Percentiles rank a stretch among this genome's conserved stretches.
phyloP scores from a whole-genome alignment of 2,113 vertebrate species.

The Pristiophorus japonicus region DNA sequence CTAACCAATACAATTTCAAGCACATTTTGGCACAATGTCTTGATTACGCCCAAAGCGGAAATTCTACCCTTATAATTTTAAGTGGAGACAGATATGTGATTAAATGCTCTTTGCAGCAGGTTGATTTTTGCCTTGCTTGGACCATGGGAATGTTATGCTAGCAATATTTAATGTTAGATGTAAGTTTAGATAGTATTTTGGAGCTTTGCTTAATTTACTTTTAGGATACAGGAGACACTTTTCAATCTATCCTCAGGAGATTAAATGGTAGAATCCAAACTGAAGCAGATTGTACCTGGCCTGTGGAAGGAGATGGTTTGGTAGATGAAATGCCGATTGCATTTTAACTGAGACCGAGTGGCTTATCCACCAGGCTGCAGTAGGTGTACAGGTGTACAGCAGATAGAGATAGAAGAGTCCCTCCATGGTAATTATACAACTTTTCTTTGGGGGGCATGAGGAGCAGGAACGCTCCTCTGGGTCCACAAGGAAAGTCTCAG shows the following conservation, averaged over 20 bases:
- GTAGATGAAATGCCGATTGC: neutral
- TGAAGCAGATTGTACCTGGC: neutral
- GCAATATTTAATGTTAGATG: neutral
- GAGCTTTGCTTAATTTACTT: neutral
- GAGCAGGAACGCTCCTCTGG: neutral
- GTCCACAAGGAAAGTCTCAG: neutral
- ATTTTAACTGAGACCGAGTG: too few relatives aligned
- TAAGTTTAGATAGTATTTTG: neutral
- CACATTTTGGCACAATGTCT: too few relatives aligned
- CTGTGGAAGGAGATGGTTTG: neutral
- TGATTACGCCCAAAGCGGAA: neutral
- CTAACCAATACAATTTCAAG: too few relatives aligned
- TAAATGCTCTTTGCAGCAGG: neutral
- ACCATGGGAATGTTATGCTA: too few relatives aligned
- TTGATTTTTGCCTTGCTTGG: neutral
- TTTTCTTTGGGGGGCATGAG: neutral
- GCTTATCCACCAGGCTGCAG: too few relatives aligned
- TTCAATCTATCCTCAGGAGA: neutral
- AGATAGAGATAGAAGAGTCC: too few relatives aligned
- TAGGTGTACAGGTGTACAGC: too few relatives aligned
- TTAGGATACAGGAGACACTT: neutral
- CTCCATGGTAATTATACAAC: too few relatives aligned
- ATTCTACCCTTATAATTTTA: neutral
- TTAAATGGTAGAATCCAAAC: neutral
- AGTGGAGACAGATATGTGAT: neutral